Percentiles rank a stretch among this genome's conserved stretches.
These are phyloP conservation scores for Priocnemis perturbator DNA, from an alignment of 2,888 invertebrate genomes.

Conservation along the genomic window DNA sequence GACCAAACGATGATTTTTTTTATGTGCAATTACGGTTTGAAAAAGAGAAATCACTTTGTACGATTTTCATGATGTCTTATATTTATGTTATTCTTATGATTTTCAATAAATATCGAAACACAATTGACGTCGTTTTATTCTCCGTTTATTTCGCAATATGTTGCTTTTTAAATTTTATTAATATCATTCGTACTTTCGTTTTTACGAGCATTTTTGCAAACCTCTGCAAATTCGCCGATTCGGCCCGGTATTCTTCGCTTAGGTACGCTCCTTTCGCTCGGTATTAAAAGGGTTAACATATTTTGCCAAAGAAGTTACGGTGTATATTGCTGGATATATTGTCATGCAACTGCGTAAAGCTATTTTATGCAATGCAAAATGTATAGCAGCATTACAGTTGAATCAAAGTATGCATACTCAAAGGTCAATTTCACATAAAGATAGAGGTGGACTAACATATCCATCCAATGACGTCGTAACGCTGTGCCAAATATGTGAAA, in stretches of 20 bases:
- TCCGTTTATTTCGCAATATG: constrained; percentile 29
- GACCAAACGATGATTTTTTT: constrained; percentile 3
- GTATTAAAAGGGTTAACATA: constrained; percentile 8
- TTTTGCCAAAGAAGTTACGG: constrained; percentile 26
- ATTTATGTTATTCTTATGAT: constrained; percentile 34
- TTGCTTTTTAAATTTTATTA: constrained; percentile 16
- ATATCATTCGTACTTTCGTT: constrained; percentile 8
- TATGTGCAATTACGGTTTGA: constrained; percentile 6
- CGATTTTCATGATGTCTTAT: constrained; percentile 22
- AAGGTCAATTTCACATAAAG: constrained; percentile 27
- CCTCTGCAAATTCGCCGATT: constrained; percentile 12
- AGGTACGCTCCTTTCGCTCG: constrained; percentile 13
- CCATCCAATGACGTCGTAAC: too few relatives aligned
- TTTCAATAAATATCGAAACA: constrained; percentile 30
- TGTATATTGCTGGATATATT: constrained; percentile 40
- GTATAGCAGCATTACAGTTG: constrained; percentile 26
- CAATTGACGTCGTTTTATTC: constrained; percentile 27
- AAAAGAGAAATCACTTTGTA: constrained; percentile 15
- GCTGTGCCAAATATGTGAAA: constrained; percentile 8
- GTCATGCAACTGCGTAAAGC: constrained; percentile 27
- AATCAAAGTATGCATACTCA: constrained; percentile 3
- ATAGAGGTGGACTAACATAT: too few relatives aligned
- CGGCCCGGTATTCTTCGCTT: constrained; percentile 9
- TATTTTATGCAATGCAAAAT: constrained; percentile 31
- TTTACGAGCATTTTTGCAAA: constrained; percentile 13